Base-by-base conservation (phyloP, 2,797 vertebrate species). In the Geotria australis region DNA sequence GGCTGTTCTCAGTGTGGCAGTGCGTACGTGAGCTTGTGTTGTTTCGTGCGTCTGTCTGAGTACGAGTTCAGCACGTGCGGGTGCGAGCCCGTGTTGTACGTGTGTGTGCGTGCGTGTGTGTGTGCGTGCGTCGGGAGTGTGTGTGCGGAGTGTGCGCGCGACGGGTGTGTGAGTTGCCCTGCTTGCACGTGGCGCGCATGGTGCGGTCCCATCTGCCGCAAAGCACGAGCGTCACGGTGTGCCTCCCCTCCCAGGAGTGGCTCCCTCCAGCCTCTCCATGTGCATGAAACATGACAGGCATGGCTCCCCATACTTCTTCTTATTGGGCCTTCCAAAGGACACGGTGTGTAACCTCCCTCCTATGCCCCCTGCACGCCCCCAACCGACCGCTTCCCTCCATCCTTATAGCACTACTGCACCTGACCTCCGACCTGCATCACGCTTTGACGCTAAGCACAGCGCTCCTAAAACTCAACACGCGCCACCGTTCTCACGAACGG, bases 271-370 rank as follows among this genome's bases (percentile, higher is more conserved):
- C 79, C 82, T 93, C 81, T 96, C 88, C 85, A 93, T 96, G 85
- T 96, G 89, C 85, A 98, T 96, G 89, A 95, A 95, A 93, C 89
- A 82, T 95, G 91, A 98, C 83, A 96, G 83, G 82, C 89, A 96
- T 91, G 85, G 89, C 78, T 89, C 91, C 78, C 85, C 91, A 77
- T 95, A 91, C 91, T 95, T 96, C 86, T 88, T 93, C 86, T 81
- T 96, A 83, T 79, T 81, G 86, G 89, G 85, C 79, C 85, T 83
- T 78, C 81, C 89, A 84, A 93, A 96, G 86, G 91, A 98, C 81
- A 98, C 89, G 91, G 91, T 98, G 91, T 88, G 91, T 98, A 83
- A 85, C 77, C 70, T 74, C 72, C n/a, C 24, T n/a, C 49, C 24
- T 55, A 51, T 55, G n/a, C 51, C 7, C 38, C 38, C 24, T 38